phyloP scores from a whole-genome alignment of 2,113 vertebrate genomes.

The Corapipo altera region DNA sequence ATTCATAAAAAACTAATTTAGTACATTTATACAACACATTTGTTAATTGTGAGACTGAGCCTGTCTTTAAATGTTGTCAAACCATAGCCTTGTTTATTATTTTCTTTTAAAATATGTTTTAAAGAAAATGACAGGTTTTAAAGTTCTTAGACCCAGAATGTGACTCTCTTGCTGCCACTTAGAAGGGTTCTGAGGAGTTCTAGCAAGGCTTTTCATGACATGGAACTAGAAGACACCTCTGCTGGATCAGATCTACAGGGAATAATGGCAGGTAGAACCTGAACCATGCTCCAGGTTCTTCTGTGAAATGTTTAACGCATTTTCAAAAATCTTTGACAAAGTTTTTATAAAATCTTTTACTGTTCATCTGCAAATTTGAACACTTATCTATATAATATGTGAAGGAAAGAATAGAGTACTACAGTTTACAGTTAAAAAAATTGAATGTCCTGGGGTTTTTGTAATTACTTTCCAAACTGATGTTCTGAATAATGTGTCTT shows the following conservation, averaged over 20 bases:
- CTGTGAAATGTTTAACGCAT: not conserved
- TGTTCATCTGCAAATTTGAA: not conserved
- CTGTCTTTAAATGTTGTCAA: not conserved
- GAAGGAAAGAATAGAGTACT: not conserved
- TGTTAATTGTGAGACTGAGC: not conserved
- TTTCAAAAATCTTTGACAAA: not conserved
- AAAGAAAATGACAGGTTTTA: not conserved
- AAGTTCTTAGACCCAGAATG: not conserved
- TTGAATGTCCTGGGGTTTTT: not conserved
- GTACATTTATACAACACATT: not conserved
- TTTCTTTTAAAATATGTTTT: not conserved
- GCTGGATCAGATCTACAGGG: not conserved
- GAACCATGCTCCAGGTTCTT: not conserved
- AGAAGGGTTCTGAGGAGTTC: not conserved
- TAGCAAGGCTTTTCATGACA: not conserved
- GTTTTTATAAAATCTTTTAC: not conserved
- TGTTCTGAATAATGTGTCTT: constrained; percentile 57
- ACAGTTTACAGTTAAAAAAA: not conserved
- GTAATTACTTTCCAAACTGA: constrained; percentile 1
- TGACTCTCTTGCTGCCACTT: not conserved
- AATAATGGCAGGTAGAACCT: not conserved
- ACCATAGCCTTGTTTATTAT: not conserved
- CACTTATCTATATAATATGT: not conserved
- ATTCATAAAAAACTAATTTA: not conserved
- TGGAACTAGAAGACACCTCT: not conserved